A percentile compares a stretch with the other conserved stretches of the same genome.
Evolutionary conservation across 2,113 vertebrate species (phyloP).

Genomic region (Lepisosteus oculatus): DNA sequence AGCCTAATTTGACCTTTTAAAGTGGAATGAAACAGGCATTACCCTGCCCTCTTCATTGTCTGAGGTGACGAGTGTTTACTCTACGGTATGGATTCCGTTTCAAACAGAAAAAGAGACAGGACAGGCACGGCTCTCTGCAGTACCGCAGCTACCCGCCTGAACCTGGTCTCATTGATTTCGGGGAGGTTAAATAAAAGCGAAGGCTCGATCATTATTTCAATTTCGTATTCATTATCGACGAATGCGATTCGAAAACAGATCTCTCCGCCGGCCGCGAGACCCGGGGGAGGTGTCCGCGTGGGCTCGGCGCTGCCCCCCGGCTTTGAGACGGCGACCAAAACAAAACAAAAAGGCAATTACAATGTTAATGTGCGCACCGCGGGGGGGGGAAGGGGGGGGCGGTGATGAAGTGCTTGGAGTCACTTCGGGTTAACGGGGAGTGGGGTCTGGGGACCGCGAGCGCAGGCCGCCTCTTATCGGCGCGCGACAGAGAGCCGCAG

Average conservation of each 20-base stretch:
- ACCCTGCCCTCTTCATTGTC: no score
- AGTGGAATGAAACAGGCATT: no score
- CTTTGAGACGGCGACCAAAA: slow-evolving; percentile 48
- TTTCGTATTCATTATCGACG: slow-evolving; percentile 38
- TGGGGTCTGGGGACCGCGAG: slow-evolving; percentile 59
- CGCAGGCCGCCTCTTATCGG: slow-evolving; percentile 55
- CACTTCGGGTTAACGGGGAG: slow-evolving; percentile 69
- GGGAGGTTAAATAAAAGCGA: not conserved
- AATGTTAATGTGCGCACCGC: slow-evolving; percentile 86
- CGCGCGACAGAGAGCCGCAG: slow-evolving; percentile 49
- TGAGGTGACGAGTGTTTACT: no score
- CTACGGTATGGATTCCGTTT: not conserved
- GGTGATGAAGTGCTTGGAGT: slow-evolving; percentile 53
- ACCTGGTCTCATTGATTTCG: not conserved
- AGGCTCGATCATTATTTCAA: slow-evolving; percentile 13
- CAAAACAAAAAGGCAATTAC: slow-evolving; percentile 82
- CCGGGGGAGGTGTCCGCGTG: slow-evolving; percentile 41
- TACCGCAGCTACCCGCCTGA: not conserved
- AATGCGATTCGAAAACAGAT: slow-evolving; percentile 28
- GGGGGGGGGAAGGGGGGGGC: slow-evolving; percentile 30
- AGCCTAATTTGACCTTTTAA: no score
- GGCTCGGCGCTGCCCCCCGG: slow-evolving; percentile 32
- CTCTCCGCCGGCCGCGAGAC: no score
- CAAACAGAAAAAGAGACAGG: slow-evolving; percentile 11
- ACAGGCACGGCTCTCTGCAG: not conserved